Percentiles rank a stretch among this genome's conserved stretches.
Conservation (phyloP, 2,888 invertebrate species). For the Tipula helvola region DNA sequence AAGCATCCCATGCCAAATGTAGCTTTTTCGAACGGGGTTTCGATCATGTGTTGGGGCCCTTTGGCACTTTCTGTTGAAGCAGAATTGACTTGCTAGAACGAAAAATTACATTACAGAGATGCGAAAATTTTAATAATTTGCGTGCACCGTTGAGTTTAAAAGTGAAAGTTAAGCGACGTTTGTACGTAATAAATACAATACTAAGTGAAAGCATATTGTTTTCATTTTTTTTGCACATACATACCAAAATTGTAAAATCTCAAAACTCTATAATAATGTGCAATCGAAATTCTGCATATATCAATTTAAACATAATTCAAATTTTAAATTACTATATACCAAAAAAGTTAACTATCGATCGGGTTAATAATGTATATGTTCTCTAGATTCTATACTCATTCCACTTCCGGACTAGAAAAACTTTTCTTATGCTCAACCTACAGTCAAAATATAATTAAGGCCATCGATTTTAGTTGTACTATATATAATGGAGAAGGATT, state of each 20-base stretch:
- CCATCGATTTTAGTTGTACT: neutral
- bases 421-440: neutral
- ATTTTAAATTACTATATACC: too few relatives aligned
- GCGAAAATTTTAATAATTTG: neutral
- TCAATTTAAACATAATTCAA: too few relatives aligned
- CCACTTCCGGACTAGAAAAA: neutral
- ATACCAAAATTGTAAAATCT: neutral
- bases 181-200: neutral
- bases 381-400: neutral
- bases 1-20: conserved; percentile 92
- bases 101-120: neutral
- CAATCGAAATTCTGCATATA: neutral
- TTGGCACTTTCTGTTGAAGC: neutral
- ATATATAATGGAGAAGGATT: neutral
- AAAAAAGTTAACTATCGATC: neutral
- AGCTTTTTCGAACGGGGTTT: conserved; percentile 38
- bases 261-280: neutral
- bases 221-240: neutral
- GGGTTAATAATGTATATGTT: neutral
- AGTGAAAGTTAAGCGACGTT: neutral
- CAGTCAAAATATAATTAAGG: neutral
- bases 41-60: conserved; percentile 25
- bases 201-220: neutral
- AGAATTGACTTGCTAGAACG: neutral
- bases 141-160: neutral